Conservation (phyloP, 1,140 invertebrate genomes). For the Tenebrio molitor region DNA sequence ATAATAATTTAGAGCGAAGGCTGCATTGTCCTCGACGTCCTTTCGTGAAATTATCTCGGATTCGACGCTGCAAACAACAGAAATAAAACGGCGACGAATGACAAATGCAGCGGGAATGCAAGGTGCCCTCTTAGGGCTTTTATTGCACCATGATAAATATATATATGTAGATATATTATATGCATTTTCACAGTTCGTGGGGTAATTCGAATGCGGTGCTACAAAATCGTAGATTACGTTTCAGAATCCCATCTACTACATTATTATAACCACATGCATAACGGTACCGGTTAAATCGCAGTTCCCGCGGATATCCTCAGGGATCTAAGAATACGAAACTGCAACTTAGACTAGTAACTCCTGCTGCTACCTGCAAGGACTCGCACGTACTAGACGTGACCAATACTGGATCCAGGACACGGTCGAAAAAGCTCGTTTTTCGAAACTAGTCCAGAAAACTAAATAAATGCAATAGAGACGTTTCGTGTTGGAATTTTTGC, state of each 20-base stretch:
- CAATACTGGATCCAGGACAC: too few relatives aligned
- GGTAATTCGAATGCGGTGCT: constrained; percentile 1
- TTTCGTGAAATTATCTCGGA: constrained; percentile 12
- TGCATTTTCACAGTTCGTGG: constrained; percentile 12
- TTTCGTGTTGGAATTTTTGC: too few relatives aligned
- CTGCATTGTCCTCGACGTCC: not conserved
- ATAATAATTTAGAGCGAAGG: constrained; percentile 23
- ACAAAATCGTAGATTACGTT: constrained; percentile 11
- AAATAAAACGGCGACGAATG: not conserved
- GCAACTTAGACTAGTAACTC: not conserved
- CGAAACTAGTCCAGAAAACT: too few relatives aligned
- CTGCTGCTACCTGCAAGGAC: not conserved
- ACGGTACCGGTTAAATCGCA: constrained; percentile 44
- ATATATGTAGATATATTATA: too few relatives aligned
- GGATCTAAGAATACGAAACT: constrained; percentile 39
- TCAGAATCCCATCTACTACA: constrained; percentile 25
- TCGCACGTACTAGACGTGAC: too few relatives aligned
- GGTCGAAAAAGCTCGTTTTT: too few relatives aligned
- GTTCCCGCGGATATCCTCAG: constrained; percentile 36
- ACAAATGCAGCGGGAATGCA: not conserved
- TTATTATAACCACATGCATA: constrained; percentile 46
- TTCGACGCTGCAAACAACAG: constrained; percentile 1
- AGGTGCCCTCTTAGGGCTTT: constrained; percentile 10
- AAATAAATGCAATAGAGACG: too few relatives aligned
- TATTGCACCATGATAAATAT: constrained; percentile 4